A percentile compares a stretch with the other conserved stretches of the same genome.
These are phyloP conservation scores for Odocoileus virginianus DNA, from an alignment of 2,113 vertebrate species.

Conservation along the genomic window DNA sequence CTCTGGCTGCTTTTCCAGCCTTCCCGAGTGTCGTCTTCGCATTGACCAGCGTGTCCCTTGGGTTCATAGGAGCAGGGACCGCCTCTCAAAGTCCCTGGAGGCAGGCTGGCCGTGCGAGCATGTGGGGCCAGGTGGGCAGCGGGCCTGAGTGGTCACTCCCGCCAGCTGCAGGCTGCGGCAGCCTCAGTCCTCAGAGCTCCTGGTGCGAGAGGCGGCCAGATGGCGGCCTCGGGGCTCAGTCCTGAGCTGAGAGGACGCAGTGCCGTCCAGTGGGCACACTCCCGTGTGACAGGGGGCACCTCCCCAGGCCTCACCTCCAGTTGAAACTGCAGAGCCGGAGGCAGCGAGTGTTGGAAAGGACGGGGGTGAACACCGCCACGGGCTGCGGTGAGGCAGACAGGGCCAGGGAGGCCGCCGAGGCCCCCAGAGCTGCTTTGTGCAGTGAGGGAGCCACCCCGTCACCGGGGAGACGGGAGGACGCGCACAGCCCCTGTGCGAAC, in stretches of 20 bases:
- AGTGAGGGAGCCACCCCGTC: background rate
- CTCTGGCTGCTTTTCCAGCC: background rate
- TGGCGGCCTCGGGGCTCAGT: accelerated
- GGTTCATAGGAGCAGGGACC: background rate
- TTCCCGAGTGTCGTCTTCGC: accelerated
- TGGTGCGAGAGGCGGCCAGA: accelerated
- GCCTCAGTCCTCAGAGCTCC: background rate
- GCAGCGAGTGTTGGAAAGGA: accelerated
- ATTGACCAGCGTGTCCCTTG: background rate
- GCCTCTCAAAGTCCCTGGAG: background rate
- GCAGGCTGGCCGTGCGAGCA: accelerated
- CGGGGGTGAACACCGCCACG: accelerated
- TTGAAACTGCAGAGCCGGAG: background rate
- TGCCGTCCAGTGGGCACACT: background rate
- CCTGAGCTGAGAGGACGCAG: background rate
- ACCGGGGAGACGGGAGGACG: background rate
- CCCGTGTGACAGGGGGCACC: accelerated
- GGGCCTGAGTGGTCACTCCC: background rate
- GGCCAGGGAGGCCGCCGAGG: background rate
- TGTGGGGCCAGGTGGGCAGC: accelerated
- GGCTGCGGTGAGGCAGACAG: accelerated
- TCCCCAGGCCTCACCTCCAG: background rate
- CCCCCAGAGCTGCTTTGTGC: background rate
- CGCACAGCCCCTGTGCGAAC: accelerated
- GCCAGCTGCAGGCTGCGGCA: background rate